Evolutionary conservation across 2,113 vertebrate genomes (phyloP), one percentile per base, ranked within the genome.

Genomic region (Indri indri): DNA sequence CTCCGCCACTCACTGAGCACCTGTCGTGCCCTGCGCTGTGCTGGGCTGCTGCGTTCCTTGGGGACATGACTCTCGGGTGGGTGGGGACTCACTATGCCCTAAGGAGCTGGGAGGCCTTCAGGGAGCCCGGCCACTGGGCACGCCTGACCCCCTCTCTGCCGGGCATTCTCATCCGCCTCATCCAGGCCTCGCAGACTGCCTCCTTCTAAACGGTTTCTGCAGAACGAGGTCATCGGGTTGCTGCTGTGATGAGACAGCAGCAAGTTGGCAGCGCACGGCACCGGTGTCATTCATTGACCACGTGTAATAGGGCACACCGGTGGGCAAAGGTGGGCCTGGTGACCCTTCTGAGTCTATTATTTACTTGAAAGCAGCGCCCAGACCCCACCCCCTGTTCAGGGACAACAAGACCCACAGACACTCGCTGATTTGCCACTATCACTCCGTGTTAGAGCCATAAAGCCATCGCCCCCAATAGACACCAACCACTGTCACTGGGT

Each of bases 261-360:
- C 34, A 3, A 16, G 6, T 3, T 5, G 17, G 66, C 16, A 3
- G 12, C 23, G 6, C 50, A 1, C 23, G 11, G 37, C 5, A 22
- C 40, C 20, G 0, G 8, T n/a, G n/a, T 42, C 66, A 27, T 18
- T 52, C 14, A 27, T 30, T 68, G 17, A 61, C 32, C 2, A 25
- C 0, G 16, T 3, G 34, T 32, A 4, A 5, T 17, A 8, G 12
- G 27, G 10, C 16, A 32, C 14, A 1, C 22, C 18, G 8, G 8
- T 12, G 2, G 18, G 0, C 50, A 13, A 27, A 79, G 52, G 4
- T 11, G 32, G 22, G 8, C 30, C 86, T 2, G 2, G 37, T 42
- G 37, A 50, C 27, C 37, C 23, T 54, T 52, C 47, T 20, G 5
- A 7, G 8, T 77, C 22, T 13, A 14, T 34, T 14, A 23, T 47